Percentiles rank a stretch among this genome's conserved stretches.
These are phyloP conservation scores for Riptortus pedestris DNA, from an alignment of 1,140 invertebrate genomes.

Conservation along the genomic window DNA sequence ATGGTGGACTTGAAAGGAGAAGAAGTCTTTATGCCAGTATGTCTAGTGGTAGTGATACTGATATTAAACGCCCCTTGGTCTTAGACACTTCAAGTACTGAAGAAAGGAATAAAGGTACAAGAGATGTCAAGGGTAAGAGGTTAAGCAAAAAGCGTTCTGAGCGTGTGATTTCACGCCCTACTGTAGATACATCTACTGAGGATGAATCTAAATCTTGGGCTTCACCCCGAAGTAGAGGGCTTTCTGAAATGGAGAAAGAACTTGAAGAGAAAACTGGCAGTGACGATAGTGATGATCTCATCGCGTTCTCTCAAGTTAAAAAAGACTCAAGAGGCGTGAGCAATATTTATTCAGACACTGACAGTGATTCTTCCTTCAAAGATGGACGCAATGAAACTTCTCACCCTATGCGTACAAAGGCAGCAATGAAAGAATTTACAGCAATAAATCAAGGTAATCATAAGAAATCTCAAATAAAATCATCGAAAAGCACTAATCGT, in stretches of 20 bases:
- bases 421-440: constrained; percentile 69
- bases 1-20: constrained; percentile 52
- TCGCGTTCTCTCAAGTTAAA: constrained; percentile 37
- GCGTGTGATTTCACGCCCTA: constrained; percentile 26
- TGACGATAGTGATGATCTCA: constrained; percentile 61
- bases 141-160: constrained; percentile 31
- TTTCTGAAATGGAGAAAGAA: constrained; percentile 61
- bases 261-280: constrained; percentile 33
- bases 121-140: constrained; percentile 37
- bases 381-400: constrained; percentile 36
- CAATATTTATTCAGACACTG: constrained; percentile 64
- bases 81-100: constrained; percentile 23
- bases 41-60: constrained; percentile 50
- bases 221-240: constrained; percentile 38
- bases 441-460: constrained; percentile 31
- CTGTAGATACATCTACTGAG: constrained; percentile 32
- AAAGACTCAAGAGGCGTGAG: constrained; percentile 38
- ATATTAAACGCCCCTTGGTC: constrained; percentile 25
- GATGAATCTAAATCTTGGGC: constrained; percentile 35
- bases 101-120: constrained; percentile 35
- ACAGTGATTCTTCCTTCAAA: constrained; percentile 42
- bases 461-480: constrained; percentile 32
- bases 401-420: constrained; percentile 57
- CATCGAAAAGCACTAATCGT: constrained; percentile 11
- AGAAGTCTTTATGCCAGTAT: constrained; percentile 53